Evolutionary conservation across 2,113 vertebrate genomes (phyloP), one percentile per base, ranked within the genome.

Genomic region (Rhodinocichla rosea): DNA sequence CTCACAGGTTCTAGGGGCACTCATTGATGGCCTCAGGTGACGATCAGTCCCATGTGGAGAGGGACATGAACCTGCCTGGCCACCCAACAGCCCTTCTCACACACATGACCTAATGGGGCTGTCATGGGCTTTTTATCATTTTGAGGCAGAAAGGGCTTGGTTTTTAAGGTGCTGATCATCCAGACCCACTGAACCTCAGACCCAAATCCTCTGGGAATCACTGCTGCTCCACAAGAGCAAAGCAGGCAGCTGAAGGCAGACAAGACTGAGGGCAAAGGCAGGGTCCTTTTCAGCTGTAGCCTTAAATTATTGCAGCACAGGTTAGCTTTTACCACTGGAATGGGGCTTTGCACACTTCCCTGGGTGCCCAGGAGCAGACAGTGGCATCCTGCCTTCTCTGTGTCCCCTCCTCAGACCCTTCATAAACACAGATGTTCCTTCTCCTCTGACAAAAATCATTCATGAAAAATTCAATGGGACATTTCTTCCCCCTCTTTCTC

Each of bases 341-440:
- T 23, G 56, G 50, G 37, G 13, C 9, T 3, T 9, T 87, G 67
- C 22, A 59, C 4, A 1, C 14, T 20, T 37, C 18, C 37, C 49
- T 70, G 42, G 53, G 40, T 35, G 57, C 13, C 21, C 62, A 90
- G 86, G 28, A 89, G 37, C 68, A 53, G 83, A 30, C 0, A 0
- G n/a, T 33, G 1, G 0, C 83, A 94, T 82, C 88, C 76, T 75
- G 57, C 56, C 75, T 69, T 78, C 0, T 0, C 52, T 52, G 28
- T 8, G 21, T 28, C 39, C 40, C 13, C 53, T 64, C 56, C 28
- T n/a, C 0, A 0, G 44, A 78, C 15, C 68, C 28, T 75, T 78
- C 92, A 65, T 47, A 90, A 94, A 96, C 92, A 95, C 88, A 93
- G 94, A 95, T 64, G 83, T 93, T 95, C 56, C 73, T 91, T 92